phyloP scores from a whole-genome alignment of 1,140 invertebrate genomes.

The Drosophila carrolli region DNA sequence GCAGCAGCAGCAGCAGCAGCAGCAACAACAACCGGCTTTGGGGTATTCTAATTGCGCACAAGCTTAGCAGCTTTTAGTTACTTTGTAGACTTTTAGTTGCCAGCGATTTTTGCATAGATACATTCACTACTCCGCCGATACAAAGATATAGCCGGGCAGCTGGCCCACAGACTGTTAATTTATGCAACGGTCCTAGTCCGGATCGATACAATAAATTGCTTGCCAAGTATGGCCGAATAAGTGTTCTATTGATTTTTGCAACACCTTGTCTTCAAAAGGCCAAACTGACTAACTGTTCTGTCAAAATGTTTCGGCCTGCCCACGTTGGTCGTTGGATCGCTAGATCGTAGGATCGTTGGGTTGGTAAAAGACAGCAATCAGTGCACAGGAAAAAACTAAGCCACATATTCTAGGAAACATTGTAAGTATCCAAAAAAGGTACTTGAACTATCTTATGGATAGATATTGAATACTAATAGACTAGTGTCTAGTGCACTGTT shows the following conservation, averaged over 20 bases:
- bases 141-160: conserved; percentile 16
- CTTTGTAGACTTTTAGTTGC: conserved; percentile 80
- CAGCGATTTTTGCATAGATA: conserved; percentile 64
- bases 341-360: conserved; percentile 11
- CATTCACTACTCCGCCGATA: conserved; percentile 30
- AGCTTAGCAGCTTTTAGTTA: conserved; percentile 81
- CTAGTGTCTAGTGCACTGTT: too few species aligned
- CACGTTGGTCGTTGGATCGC: conserved; percentile 50
- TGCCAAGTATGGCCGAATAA: conserved; percentile 70
- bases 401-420: too few species aligned
- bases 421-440: too few species aligned
- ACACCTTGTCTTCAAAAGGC: conserved; percentile 67
- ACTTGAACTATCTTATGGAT: too few species aligned
- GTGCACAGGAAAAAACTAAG: not conserved
- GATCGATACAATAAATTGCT: conserved; percentile 64
- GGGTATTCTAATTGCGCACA: conserved; percentile 81
- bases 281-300: conserved; percentile 77
- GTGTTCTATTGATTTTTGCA: conserved; percentile 80
- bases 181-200: conserved; percentile 62
- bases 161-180: conserved; percentile 57
- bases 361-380: conserved; percentile 25
- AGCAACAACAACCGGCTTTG: conserved; percentile 47
- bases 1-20: conserved; percentile 33
- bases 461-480: too few species aligned
- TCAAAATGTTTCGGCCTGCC: conserved; percentile 73